phyloP scores from a whole-genome alignment of 2,113 vertebrate genomes.

The Porphyrio hochstetteri region DNA sequence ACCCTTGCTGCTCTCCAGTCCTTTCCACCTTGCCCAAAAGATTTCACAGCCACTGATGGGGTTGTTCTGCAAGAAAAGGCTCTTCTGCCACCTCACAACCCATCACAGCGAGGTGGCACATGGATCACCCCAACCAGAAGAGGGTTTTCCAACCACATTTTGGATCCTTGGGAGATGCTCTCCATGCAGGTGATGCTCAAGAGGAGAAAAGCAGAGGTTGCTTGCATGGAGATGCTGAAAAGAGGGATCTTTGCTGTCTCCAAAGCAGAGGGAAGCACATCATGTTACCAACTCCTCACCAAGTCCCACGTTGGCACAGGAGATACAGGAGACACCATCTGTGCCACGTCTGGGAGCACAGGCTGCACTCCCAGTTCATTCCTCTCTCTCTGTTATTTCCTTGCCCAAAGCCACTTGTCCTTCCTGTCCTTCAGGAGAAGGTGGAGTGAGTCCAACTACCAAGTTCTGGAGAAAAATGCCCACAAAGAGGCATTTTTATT shows the following conservation, averaged over 20 bases:
- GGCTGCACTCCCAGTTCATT: background rate
- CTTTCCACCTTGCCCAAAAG: too few species aligned
- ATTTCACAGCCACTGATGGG: too few species aligned
- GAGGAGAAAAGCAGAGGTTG: background rate
- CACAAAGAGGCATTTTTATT: background rate
- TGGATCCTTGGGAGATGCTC: background rate
- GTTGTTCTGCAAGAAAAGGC: too few species aligned
- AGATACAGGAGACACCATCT: background rate
- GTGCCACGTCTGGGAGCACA: background rate
- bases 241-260: background rate
- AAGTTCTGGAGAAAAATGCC: background rate
- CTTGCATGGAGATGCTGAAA: background rate
- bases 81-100: too few species aligned
- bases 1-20: too few species aligned
- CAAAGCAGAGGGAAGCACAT: background rate
- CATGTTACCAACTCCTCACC: background rate
- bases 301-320: background rate
- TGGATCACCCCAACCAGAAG: background rate
- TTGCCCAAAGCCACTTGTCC: background rate
- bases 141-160: background rate
- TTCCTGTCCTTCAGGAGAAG: background rate
- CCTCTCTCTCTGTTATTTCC: background rate
- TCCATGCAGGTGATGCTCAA: background rate
- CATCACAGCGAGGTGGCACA: too few species aligned
- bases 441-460: background rate